Percentiles rank a stretch among this genome's conserved stretches.
Conservation (phyloP, 1,140 invertebrate species). For the Drosophila nikananu region DNA sequence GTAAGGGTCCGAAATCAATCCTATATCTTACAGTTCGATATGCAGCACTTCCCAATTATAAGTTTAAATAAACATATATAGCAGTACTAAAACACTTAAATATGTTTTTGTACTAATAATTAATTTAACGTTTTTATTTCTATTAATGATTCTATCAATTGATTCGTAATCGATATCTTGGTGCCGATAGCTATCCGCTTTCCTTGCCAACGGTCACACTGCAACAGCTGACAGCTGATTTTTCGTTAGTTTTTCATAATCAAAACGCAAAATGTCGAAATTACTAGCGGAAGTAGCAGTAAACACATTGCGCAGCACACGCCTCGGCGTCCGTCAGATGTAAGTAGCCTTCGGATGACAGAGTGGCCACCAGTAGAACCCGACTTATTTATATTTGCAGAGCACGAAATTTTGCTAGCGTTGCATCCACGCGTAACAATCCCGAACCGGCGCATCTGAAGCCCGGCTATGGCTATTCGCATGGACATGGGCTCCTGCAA, state of each 20-base stretch:
- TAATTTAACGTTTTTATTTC: neutral
- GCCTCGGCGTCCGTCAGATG: slow-evolving; percentile 44
- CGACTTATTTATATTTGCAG: neutral
- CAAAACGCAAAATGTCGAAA: slow-evolving; percentile 67
- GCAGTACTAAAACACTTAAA: too few relatives aligned
- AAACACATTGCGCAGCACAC: slow-evolving; percentile 51
- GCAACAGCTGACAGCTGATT: slow-evolving; percentile 54
- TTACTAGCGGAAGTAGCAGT: slow-evolving; percentile 49
- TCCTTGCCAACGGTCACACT: neutral
- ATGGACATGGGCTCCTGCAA: slow-evolving; percentile 6
- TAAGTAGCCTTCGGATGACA: slow-evolving; percentile 14
- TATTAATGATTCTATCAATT: neutral
- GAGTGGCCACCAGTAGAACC: neutral
- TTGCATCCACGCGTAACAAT: slow-evolving; percentile 17
- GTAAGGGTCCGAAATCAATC: too few relatives aligned
- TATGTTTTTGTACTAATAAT: too few relatives aligned
- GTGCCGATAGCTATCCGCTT: neutral
- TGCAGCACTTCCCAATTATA: too few relatives aligned
- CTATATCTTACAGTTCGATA: too few relatives aligned
- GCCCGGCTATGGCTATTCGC: neutral
- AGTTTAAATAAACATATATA: too few relatives aligned
- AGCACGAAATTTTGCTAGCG: slow-evolving; percentile 12
- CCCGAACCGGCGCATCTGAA: slow-evolving; percentile 4
- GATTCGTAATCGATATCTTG: neutral
- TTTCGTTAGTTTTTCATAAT: slow-evolving; percentile 43